These are phyloP conservation scores for Xestoiulus laeticollis DNA, from an alignment of 2,888 invertebrate species.

Conservation along the genomic window DNA sequence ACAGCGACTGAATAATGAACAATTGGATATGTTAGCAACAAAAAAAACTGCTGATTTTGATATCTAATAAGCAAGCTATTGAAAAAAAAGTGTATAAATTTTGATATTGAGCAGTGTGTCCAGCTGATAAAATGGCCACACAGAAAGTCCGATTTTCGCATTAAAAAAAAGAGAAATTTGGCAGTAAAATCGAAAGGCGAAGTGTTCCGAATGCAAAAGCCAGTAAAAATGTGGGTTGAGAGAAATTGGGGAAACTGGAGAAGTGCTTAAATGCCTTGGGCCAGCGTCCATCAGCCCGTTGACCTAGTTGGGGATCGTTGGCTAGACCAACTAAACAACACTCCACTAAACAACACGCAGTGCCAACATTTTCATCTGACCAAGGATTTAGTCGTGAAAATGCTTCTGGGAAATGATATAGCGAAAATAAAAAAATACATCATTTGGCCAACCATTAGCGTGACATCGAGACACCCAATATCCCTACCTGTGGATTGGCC, in stretches of 20 bases:
- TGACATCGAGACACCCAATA: neutral
- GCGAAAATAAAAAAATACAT: neutral
- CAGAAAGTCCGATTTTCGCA: neutral
- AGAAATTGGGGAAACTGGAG: conserved; percentile 21
- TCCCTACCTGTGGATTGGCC: neutral
- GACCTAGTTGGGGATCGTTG: conserved; percentile 50
- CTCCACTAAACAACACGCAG: neutral
- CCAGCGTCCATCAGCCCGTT: conserved; percentile 48
- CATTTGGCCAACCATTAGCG: neutral
- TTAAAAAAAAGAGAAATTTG: neutral
- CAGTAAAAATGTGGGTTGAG: neutral
- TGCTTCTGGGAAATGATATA: neutral
- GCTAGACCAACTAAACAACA: conserved; percentile 34
- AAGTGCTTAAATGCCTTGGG: neutral
- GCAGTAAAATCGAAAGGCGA: conserved; percentile 5
- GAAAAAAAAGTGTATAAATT: too few species aligned
- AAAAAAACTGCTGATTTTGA: too few species aligned
- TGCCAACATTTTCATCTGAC: neutral
- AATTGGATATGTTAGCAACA: too few species aligned
- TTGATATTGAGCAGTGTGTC: neutral
- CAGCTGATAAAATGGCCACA: neutral
- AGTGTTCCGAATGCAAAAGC: neutral
- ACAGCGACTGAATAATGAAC: too few species aligned
- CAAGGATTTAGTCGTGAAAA: neutral
- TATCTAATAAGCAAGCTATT: too few species aligned